Base-by-base conservation (phyloP, 2,888 invertebrate genomes). In the Rhorus exstirpatorius region DNA sequence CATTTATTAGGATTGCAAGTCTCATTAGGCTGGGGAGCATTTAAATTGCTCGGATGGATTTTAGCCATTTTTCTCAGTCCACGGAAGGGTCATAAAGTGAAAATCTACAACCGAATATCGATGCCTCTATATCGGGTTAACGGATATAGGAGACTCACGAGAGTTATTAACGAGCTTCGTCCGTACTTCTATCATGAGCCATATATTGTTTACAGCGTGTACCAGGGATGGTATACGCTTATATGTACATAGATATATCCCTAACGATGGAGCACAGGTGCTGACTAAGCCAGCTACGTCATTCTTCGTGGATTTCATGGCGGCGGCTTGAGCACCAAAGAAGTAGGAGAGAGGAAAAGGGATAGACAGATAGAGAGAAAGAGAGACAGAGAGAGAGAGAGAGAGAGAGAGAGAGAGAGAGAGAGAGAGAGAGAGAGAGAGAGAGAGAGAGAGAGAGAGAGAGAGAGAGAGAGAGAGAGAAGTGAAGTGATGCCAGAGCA, bases 251-350 rank as follows among this genome's bases (percentile, higher is more conserved):
- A 38, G 4, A 38, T 79, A 35, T 53, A 68, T 44, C 65, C 55
- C 41, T 75, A 55, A 70, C 41, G 61, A 74, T 58, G 63, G 63
- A 74, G 75, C 82, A 82, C 79, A 82, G 82, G 82, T 82, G 82
- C 79, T 79, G 82, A 79, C 82, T 82, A 82, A 82, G 82, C 81
- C 70, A 65, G 82, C 82, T 65, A 79, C 82, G 82, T 82, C 82
- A 82, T 82, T 79, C 82, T 71, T 75, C 79, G 71, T 71, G 75
- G 79, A 82, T 79, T 82, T 82, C 75, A 82, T 65, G 79, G 79
- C 71, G 79, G 79, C 38, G 79, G 79, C 63, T 65, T 79, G 82
- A 82, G 53, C 79, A 79, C 53, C 63, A 78, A 75, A 75, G 58
- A 70, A 79, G 70, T 53, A 53, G 44, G 65, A 63, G 31, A 21